phyloP scores from a whole-genome alignment of 1,140 invertebrate genomes.

The Chironomus striatipennis region DNA sequence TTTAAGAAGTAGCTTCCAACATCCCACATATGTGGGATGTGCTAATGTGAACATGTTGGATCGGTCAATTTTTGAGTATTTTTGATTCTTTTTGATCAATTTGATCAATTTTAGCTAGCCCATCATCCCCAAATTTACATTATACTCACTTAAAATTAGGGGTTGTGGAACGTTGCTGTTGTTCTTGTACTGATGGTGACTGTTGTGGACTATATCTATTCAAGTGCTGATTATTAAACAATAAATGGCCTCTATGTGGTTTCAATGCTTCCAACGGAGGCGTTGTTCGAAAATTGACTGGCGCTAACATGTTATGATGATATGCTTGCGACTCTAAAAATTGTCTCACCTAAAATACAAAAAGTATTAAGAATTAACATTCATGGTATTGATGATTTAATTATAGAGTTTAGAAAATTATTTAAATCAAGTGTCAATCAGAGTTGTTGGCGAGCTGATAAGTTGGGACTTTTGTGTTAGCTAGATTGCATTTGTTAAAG shows the following conservation, averaged over 20 bases:
- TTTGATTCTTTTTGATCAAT: no score
- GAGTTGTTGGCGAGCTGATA: no score
- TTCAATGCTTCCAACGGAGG: conserved; percentile 80
- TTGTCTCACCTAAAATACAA: conserved; percentile 45
- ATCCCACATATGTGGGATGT: no score
- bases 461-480: no score
- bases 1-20: no score
- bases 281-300: conserved; percentile 80
- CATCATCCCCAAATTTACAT: background rate
- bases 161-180: conserved; percentile 27
- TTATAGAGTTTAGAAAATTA: no score
- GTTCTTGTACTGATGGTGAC: conserved; percentile 48
- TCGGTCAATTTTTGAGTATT: no score
- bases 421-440: no score
- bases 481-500: no score
- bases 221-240: conserved; percentile 28
- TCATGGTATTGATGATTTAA: background rate
- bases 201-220: conserved; percentile 27
- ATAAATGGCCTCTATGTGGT: conserved; percentile 50
- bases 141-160: conserved; percentile 28
- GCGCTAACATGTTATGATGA: conserved; percentile 41
- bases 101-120: no score
- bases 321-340: conserved; percentile 43
- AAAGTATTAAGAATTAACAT: background rate
- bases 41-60: no score